phyloP scores from a whole-genome alignment of 2,113 vertebrate genomes.

The Lonchura striata region DNA sequence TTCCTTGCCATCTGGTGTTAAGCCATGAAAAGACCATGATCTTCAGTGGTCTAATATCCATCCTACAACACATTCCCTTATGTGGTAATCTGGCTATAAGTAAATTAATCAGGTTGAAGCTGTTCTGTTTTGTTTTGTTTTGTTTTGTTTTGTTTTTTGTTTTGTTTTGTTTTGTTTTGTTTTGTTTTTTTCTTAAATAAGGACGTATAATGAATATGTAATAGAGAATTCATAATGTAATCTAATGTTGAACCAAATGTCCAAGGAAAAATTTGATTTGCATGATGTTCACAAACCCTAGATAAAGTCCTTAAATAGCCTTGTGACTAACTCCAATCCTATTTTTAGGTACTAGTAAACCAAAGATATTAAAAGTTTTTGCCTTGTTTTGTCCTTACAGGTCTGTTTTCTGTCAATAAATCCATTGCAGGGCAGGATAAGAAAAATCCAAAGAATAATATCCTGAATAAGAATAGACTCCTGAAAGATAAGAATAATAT shows the following conservation, averaged over 20 bases:
- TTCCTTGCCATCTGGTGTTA: neutral
- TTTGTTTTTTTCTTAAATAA: neutral
- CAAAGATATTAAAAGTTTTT: neutral
- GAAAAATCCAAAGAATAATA: neutral
- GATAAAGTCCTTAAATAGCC: neutral
- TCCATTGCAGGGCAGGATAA: neutral
- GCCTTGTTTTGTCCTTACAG: neutral
- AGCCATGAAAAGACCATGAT: neutral
- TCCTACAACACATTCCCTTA: fast-evolving
- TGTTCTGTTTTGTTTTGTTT: neutral
- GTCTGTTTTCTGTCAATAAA: conserved; percentile 3
- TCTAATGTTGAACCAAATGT: neutral
- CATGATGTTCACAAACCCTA: neutral
- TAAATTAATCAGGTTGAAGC: neutral
- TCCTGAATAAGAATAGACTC: no score
- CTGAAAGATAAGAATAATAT: neutral
- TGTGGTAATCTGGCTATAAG: neutral
- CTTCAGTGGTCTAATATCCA: neutral
- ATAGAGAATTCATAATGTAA: neutral
- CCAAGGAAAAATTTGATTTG: neutral
- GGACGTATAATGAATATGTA: neutral
- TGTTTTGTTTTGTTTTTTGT: neutral
- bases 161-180: neutral
- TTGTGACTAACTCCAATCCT: neutral
- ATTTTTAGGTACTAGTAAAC: neutral